A percentile compares a stretch with the other conserved stretches of the same genome.
phyloP scores from a whole-genome alignment of 2,797 vertebrate genomes.

The Uromys caudimaculatus region DNA sequence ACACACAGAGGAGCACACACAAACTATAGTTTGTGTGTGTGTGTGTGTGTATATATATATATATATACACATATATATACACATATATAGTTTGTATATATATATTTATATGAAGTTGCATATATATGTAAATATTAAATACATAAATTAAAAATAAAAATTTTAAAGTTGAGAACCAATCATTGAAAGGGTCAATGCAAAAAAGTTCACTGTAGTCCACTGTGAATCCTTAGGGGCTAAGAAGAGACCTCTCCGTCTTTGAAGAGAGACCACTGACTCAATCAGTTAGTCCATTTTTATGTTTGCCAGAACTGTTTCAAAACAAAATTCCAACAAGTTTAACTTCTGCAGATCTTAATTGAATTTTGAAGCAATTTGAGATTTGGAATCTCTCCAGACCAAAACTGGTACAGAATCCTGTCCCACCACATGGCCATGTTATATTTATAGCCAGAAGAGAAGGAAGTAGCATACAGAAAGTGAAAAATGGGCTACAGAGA shows the following conservation, averaged over 20 bases:
- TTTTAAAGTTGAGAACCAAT: background rate
- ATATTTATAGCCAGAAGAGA: conserved; percentile 20
- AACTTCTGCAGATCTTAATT: background rate
- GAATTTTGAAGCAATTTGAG: background rate
- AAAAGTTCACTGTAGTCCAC: background rate
- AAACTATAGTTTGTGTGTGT: too few species aligned
- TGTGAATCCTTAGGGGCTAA: background rate
- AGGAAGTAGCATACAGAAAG: conserved; percentile 27
- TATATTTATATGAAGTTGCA: too few species aligned
- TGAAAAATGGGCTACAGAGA: background rate
- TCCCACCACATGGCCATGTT: conserved; percentile 38
- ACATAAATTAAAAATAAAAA: background rate
- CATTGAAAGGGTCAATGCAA: background rate
- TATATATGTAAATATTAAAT: background rate
- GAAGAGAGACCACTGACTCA: background rate
- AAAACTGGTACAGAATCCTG: conserved; percentile 31
- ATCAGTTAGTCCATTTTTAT: background rate
- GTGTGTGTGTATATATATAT: too few species aligned
- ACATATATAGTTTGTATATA: too few species aligned
- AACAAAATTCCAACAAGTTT: background rate
- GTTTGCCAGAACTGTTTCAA: conserved; percentile 6
- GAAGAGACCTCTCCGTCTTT: background rate
- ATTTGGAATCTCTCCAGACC: conserved; percentile 30
- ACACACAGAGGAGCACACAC: too few species aligned
- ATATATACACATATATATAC: too few species aligned